These are phyloP conservation scores for Aplysina aerophoba DNA, from an alignment of 37 sponge, comb jelly and placozoan genomes.

Conservation along the genomic window DNA sequence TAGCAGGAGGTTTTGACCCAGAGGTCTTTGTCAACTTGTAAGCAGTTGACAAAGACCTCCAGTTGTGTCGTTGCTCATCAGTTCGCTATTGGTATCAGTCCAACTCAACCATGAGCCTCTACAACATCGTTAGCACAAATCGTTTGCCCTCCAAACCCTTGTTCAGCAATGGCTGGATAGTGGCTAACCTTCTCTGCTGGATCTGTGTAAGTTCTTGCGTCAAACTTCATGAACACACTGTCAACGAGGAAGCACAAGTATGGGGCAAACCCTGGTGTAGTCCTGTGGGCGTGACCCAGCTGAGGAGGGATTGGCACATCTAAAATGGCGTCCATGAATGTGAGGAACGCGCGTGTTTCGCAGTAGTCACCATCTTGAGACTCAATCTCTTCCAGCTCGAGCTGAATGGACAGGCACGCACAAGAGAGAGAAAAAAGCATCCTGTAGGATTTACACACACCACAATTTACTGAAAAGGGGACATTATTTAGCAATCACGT, in stretches of 20 bases:
- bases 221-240: constrained; percentile 86
- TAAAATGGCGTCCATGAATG: constrained; percentile 74
- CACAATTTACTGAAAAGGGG: too few species aligned
- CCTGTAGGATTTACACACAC: too few species aligned
- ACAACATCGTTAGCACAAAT: too few species aligned
- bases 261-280: constrained; percentile 79
- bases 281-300: constrained; percentile 77
- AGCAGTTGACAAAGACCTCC: too few species aligned
- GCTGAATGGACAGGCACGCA: too few species aligned
- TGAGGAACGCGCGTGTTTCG: constrained; percentile 92
- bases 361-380: constrained; percentile 86
- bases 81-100: too few species aligned
- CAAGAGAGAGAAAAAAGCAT: too few species aligned
- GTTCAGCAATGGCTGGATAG: not conserved
- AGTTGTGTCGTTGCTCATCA: too few species aligned
- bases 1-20: too few species aligned
- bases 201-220: constrained; percentile 77
- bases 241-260: constrained; percentile 91
- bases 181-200: constrained; percentile 88
- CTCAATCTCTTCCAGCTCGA: constrained; percentile 96
- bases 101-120: too few species aligned
- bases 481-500: too few species aligned
- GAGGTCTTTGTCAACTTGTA: too few species aligned
- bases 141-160: not conserved
- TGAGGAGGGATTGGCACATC: constrained; percentile 80